Conservation (phyloP, 35 echinoderm and acorn worm species). For the Lytechinus variegatus region DNA sequence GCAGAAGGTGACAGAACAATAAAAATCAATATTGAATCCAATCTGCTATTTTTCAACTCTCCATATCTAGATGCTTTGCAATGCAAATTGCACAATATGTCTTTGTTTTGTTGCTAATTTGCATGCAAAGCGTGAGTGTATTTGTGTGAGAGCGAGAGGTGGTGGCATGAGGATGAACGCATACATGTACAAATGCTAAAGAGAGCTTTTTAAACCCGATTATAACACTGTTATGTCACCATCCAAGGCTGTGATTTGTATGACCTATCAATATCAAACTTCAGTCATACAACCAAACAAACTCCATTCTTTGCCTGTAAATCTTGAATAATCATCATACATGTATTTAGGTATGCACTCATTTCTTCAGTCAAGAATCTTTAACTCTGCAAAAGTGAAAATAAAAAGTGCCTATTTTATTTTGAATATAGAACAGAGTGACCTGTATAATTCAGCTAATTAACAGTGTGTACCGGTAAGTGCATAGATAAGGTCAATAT, state of each 20-base stretch:
- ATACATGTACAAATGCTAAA: background rate
- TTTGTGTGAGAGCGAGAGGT: background rate
- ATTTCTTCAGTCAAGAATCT: too few species aligned
- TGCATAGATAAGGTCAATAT: too few species aligned
- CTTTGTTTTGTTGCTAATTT: background rate
- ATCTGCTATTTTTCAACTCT: background rate
- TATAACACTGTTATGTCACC: background rate
- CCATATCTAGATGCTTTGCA: background rate
- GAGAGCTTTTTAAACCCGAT: background rate
- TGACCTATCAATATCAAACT: background rate
- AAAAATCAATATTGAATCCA: slow-evolving; percentile 14
- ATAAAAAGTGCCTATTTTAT: too few species aligned
- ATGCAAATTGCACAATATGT: background rate
- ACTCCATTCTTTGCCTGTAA: too few species aligned
- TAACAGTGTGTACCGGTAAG: too few species aligned
- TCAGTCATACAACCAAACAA: too few species aligned
- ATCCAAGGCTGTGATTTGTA: background rate
- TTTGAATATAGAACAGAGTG: too few species aligned
- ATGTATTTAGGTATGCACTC: too few species aligned
- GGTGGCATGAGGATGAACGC: background rate
- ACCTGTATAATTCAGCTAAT: too few species aligned
- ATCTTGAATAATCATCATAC: too few species aligned
- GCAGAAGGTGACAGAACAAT: background rate
- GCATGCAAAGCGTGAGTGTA: background rate
- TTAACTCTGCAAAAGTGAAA: too few species aligned